Evolutionary conservation across 2,797 vertebrate genomes (phyloP), one percentile per base, ranked within the genome.

Genomic region (Coregonus sp.): DNA sequence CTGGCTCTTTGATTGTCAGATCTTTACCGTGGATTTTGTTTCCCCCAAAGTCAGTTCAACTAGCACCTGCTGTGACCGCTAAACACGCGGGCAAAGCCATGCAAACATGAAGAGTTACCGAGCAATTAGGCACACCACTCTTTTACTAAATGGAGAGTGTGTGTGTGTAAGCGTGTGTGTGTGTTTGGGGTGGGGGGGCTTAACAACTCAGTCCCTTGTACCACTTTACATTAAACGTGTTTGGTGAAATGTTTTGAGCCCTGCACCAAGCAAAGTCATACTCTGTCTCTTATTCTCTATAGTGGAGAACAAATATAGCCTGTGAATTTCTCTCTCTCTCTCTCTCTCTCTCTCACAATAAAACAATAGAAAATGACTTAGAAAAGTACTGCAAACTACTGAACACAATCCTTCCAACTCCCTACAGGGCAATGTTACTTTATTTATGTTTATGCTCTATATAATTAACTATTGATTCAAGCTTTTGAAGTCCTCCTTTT

Each of bases 381-480:
- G 20, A 77, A 59, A 78, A 80, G 72, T 63, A 69, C 5, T 73
- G 31, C 11, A 37, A 5, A 4, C 16, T 71, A 33, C 37, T 50
- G 15, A 71, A 20, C 67, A 4, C 67, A 78, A 40, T 33, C 66
- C 66, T 78, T 65, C 78, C 35, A 73, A 56, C 54, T 61, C 16
- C 47, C 31, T 33, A 5, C 15, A n/a, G 40, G 40, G 31, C 73
- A 35, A 68, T 86, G 76, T 73, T 76, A 81, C 82, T 89, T 84
- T 86, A 86, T 89, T 91, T 90, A 89, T 89, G 86, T 91, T 91
- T 88, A 89, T 90, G 83, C 73, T 20, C 77, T 77, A 85, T 75
- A 90, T 90, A 91, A 93, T 92, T 88, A 92, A 90, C 67, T 92
- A 91, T 93, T 76, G 90, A 93, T 93, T 87, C 72, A 68, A 77